A percentile compares a stretch with the other conserved stretches of the same genome.
These are phyloP conservation scores for Leptothorax acervorum DNA, from an alignment of 2,888 invertebrate species.

Conservation along the genomic window DNA sequence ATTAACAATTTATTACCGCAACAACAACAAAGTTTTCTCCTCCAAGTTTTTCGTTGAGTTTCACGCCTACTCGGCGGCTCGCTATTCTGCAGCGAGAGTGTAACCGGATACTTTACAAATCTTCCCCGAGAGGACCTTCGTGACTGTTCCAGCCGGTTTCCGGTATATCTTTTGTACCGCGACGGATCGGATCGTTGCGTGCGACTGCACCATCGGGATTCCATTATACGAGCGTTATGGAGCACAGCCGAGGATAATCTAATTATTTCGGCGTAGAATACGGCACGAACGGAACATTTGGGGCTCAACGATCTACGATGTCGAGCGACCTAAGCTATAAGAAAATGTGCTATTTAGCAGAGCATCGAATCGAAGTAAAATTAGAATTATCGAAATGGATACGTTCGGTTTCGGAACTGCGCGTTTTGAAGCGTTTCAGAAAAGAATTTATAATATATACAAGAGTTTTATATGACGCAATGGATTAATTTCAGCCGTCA, in stretches of 20 bases:
- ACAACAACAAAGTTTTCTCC: slow-evolving; percentile 78
- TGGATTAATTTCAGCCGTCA: neutral
- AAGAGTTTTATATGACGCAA: neutral
- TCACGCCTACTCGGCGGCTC: slow-evolving; percentile 8
- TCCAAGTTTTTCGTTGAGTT: slow-evolving; percentile 36
- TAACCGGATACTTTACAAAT: slow-evolving; percentile 59
- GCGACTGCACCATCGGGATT: slow-evolving; percentile 7
- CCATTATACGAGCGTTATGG: slow-evolving; percentile 26
- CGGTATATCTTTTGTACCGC: neutral
- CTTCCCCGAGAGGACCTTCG: slow-evolving; percentile 19
- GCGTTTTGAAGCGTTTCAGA: neutral
- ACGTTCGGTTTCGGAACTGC: slow-evolving; percentile 20
- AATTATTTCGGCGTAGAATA: slow-evolving; percentile 39
- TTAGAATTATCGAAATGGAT: slow-evolving; percentile 1
- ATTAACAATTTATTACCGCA: slow-evolving; percentile 82
- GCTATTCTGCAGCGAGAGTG: slow-evolving; percentile 27
- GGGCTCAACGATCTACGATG: slow-evolving; percentile 49
- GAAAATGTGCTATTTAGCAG: slow-evolving; percentile 54
- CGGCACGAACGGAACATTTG: slow-evolving; percentile 39
- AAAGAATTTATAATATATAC: neutral
- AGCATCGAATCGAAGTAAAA: slow-evolving; percentile 32
- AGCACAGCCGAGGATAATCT: slow-evolving; percentile 47
- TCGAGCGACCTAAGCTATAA: slow-evolving; percentile 65
- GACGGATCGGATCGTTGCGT: slow-evolving; percentile 15
- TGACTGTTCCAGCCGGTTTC: neutral